These are phyloP conservation scores for Limnephilus marmoratus DNA, from an alignment of 2,888 invertebrate genomes.

Conservation along the genomic window DNA sequence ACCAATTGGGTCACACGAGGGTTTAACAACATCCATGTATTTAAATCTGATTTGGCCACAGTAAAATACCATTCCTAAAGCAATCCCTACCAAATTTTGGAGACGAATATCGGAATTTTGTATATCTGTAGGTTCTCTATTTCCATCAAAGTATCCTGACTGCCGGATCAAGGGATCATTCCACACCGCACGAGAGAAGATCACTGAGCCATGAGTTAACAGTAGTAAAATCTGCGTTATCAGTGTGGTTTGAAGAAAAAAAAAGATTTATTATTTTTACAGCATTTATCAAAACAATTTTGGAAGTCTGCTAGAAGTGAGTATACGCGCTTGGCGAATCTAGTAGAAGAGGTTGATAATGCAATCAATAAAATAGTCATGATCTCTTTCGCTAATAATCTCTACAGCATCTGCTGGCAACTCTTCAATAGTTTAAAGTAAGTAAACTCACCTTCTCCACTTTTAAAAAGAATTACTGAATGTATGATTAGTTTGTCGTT, in stretches of 20 bases:
- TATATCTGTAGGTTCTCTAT: background rate
- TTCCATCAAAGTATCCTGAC: background rate
- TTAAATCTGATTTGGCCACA: background rate
- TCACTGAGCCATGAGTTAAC: background rate
- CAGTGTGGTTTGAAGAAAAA: background rate
- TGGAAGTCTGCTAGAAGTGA: slow-evolving; percentile 83
- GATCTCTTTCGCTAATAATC: slow-evolving; percentile 83
- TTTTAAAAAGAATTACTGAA: background rate
- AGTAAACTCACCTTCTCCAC: background rate
- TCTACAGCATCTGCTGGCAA: slow-evolving; percentile 86
- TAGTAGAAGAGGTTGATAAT: slow-evolving; percentile 79
- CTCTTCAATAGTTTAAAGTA: slow-evolving; percentile 83
- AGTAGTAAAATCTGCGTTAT: background rate
- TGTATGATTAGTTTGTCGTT: background rate
- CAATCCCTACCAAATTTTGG: background rate
- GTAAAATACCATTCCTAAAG: background rate
- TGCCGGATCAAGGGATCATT: background rate
- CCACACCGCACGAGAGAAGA: no score
- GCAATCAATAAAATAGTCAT: slow-evolving; percentile 81
- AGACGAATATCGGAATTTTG: background rate
- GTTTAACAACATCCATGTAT: no score
- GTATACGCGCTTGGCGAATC: slow-evolving; percentile 79
- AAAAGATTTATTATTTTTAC: slow-evolving; percentile 67
- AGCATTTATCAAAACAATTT: slow-evolving; percentile 77
- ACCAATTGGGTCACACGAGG: no score